A percentile compares a stretch with the other conserved stretches of the same genome.
Evolutionary conservation across 2,113 vertebrate species (phyloP).

Genomic region (Caranx melampygus): DNA sequence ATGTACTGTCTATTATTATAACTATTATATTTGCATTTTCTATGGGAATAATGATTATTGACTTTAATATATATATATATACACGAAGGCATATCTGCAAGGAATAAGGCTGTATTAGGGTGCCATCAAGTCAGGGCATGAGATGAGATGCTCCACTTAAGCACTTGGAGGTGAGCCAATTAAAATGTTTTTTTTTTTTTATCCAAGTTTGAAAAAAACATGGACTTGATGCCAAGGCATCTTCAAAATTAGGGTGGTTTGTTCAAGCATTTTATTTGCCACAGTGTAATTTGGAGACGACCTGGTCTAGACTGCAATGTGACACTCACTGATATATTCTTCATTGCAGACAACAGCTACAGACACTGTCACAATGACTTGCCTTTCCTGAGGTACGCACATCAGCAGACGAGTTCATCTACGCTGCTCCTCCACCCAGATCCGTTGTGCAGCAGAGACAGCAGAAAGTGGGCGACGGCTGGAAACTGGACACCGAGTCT

Average conservation of each 20-base stretch:
- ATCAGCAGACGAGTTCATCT: neutral
- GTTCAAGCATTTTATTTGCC: neutral
- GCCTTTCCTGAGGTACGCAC: constrained; percentile 12
- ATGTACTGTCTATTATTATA: too few relatives aligned
- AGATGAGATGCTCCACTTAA: neutral
- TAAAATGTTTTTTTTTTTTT: neutral
- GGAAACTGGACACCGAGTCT: constrained; percentile 56
- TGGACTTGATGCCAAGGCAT: neutral
- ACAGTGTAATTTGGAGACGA: constrained; percentile 3
- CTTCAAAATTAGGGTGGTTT: neutral
- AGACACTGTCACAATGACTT: neutral
- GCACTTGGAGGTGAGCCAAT: neutral
- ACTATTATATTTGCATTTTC: too few relatives aligned
- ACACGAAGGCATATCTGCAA: neutral
- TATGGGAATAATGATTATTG: neutral
- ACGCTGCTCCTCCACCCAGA: neutral
- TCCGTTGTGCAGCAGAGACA: constrained; percentile 17
- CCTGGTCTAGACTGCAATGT: neutral
- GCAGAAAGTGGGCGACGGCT: constrained; percentile 25
- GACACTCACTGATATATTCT: neutral
- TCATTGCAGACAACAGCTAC: neutral
- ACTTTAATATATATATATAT: neutral
- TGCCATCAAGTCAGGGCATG: neutral
- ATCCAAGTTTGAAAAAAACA: neutral
- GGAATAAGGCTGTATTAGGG: neutral